phyloP scores from a whole-genome alignment of 2,888 invertebrate genomes.

The Cactoblastis cactorum region DNA sequence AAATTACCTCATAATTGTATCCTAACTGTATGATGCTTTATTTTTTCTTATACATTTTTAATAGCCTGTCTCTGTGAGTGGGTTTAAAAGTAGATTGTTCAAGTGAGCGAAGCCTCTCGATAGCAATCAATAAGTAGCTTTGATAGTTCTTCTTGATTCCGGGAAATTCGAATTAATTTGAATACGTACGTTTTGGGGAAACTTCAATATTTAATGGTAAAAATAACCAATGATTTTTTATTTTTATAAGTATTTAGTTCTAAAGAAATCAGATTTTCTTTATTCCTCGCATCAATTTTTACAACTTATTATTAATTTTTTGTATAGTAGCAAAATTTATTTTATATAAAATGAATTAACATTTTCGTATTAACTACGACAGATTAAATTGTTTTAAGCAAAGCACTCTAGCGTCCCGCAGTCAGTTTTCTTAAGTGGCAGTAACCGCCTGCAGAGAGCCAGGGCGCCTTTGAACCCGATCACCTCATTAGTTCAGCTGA shows the following conservation, averaged over 20 bases:
- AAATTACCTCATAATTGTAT: background rate
- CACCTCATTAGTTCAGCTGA: slow-evolving; percentile 71
- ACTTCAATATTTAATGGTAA: no score
- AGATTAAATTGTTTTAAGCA: slow-evolving; percentile 12
- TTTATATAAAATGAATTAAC: background rate
- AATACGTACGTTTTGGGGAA: background rate
- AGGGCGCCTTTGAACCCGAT: slow-evolving; percentile 70
- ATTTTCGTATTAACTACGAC: background rate
- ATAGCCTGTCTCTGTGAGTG: background rate
- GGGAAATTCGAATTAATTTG: slow-evolving; percentile 11
- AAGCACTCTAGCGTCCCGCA: slow-evolving; percentile 25
- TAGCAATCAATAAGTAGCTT: background rate
- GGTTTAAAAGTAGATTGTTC: slow-evolving; percentile 2
- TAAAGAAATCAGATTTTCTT: no score
- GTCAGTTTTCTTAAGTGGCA: slow-evolving; percentile 47
- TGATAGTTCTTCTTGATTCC: background rate
- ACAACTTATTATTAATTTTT: no score
- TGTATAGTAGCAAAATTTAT: no score
- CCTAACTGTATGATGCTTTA: background rate
- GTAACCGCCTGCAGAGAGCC: slow-evolving; percentile 59
- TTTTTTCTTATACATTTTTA: background rate
- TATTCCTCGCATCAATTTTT: no score
- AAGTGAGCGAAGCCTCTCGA: slow-evolving; percentile 2
- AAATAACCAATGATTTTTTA: no score
- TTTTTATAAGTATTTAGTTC: no score